Evolutionary conservation across 2,797 vertebrate species (phyloP).

Genomic region (Pantherophis alleghaniensis): DNA sequence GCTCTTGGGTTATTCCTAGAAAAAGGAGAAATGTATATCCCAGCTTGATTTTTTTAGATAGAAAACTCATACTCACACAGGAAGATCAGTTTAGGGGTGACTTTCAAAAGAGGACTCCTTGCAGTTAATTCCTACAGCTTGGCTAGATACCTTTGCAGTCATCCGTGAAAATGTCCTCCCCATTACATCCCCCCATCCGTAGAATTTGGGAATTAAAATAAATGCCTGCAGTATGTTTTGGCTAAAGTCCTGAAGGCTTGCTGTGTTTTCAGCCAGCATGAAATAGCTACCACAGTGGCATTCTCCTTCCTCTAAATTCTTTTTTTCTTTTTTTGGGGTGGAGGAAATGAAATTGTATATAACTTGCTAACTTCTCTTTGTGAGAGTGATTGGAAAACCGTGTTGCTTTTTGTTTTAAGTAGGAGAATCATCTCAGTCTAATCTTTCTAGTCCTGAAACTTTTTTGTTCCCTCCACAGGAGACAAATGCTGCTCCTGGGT

Average conservation of each 20-base stretch:
- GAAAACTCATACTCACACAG: background rate
- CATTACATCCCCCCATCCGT: background rate
- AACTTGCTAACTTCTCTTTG: background rate
- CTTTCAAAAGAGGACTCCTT: background rate
- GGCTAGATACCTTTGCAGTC: background rate
- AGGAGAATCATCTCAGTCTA: background rate
- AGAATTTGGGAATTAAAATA: background rate
- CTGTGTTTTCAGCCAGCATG: background rate
- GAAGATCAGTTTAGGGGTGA: background rate
- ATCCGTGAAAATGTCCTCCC: background rate
- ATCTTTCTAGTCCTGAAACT: background rate
- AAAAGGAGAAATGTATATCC: background rate
- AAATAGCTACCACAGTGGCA: background rate
- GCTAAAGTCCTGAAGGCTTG: background rate
- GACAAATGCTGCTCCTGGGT: background rate
- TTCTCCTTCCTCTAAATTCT: background rate
- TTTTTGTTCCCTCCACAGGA: background rate
- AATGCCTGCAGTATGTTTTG: background rate
- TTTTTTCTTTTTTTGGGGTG: background rate
- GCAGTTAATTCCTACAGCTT: background rate
- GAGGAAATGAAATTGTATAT: background rate
- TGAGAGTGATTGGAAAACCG: background rate
- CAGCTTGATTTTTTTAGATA: background rate
- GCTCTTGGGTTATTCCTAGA: background rate
- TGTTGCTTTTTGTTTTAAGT: background rate